Evolutionary conservation across 2,888 invertebrate genomes (phyloP).

Genomic region (Anthrax anthrax): DNA sequence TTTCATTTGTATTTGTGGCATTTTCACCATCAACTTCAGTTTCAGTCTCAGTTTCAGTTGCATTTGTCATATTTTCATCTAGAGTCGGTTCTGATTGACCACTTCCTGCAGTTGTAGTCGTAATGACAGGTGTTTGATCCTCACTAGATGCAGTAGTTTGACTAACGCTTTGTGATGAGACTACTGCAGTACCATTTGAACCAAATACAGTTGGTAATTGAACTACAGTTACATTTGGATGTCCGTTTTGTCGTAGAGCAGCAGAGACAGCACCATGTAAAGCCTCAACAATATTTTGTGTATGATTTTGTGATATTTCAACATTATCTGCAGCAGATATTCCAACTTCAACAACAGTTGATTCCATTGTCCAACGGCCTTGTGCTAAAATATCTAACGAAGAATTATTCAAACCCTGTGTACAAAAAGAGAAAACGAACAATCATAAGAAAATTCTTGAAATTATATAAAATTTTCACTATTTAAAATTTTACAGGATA

Average conservation of each 20-base stretch:
- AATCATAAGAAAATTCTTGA: background rate
- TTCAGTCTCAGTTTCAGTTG: slow-evolving; percentile 11
- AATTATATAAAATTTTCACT: too few relatives aligned
- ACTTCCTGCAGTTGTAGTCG: background rate
- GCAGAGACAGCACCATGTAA: slow-evolving; percentile 33
- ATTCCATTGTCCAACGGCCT: slow-evolving; percentile 36
- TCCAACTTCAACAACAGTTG: slow-evolving; percentile 34
- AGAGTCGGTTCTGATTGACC: background rate
- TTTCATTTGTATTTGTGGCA: background rate
- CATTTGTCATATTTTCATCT: background rate
- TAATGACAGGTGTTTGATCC: background rate
- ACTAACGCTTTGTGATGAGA: slow-evolving; percentile 1
- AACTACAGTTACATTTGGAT: slow-evolving; percentile 30
- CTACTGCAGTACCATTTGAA: slow-evolving; percentile 16
- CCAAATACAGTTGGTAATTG: slow-evolving; percentile 30
- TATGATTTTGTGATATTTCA: slow-evolving; percentile 30
- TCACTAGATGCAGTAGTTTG: background rate
- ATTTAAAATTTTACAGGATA: too few relatives aligned
- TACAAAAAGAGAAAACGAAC: background rate
- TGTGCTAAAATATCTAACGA: slow-evolving; percentile 33
- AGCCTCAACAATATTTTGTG: slow-evolving; percentile 30
- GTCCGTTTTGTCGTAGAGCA: slow-evolving; percentile 27
- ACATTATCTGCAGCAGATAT: slow-evolving; percentile 24
- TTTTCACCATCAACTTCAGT: slow-evolving; percentile 2
- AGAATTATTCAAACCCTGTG: slow-evolving; percentile 30